A percentile compares a stretch with the other conserved stretches of the same genome.
These are phyloP conservation scores for Ceratina australensis DNA, from an alignment of 1,140 invertebrate genomes.

Conservation along the genomic window DNA sequence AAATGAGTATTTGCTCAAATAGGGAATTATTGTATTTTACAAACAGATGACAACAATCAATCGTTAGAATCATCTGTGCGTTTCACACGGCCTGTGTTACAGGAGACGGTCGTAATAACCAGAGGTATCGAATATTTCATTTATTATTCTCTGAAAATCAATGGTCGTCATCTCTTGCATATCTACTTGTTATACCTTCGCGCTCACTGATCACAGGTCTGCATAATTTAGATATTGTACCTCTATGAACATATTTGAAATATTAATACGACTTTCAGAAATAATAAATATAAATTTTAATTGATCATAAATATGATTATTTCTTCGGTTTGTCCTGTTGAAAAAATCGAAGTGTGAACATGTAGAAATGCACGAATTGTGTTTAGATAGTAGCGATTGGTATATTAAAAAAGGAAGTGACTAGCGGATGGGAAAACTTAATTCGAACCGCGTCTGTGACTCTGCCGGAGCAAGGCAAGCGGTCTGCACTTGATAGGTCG, in stretches of 20 bases:
- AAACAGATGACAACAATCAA: conserved; percentile 11
- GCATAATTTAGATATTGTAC: background rate
- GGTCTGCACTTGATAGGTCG: conserved; percentile 61
- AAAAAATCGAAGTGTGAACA: background rate
- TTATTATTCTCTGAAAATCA: conserved; percentile 61
- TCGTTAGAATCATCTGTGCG: conserved; percentile 51
- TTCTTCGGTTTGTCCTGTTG: no score
- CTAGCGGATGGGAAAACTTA: conserved; percentile 16
- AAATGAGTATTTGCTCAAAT: background rate
- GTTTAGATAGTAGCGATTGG: background rate
- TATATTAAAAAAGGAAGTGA: background rate
- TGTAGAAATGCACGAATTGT: no score
- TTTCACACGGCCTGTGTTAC: conserved; percentile 59
- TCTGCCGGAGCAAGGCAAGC: conserved; percentile 30
- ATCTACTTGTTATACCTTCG: background rate
- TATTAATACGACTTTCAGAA: background rate
- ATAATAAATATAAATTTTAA: background rate
- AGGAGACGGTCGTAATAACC: conserved; percentile 56
- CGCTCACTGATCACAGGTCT: background rate
- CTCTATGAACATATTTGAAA: background rate
- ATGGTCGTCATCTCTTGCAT: conserved; percentile 49
- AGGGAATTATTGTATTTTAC: background rate
- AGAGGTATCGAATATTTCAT: conserved; percentile 57
- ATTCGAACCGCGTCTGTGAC: conserved; percentile 38
- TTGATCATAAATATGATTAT: no score